Evolutionary conservation across 2,113 vertebrate genomes (phyloP).

Genomic region (Genyomyrus donnyi): DNA sequence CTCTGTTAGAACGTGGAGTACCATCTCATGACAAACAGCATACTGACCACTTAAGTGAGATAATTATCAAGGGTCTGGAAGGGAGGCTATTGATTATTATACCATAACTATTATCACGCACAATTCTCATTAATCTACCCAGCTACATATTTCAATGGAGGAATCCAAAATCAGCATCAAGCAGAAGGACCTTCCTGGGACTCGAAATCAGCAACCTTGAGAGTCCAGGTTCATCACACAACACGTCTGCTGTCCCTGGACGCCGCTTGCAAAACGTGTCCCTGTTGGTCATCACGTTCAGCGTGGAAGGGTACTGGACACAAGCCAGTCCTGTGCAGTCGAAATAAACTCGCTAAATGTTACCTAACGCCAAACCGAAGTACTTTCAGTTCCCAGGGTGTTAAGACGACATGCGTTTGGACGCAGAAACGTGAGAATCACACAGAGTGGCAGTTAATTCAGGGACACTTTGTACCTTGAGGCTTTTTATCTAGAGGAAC

Average conservation of each 20-base stretch:
- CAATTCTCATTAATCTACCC: not conserved
- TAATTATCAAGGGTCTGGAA: not conserved
- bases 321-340: not conserved
- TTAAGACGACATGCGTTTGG: not conserved
- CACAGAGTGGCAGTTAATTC: not conserved
- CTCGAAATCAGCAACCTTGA: not conserved
- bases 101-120: not conserved
- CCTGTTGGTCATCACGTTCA: slow-evolving; percentile 12
- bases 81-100: not conserved
- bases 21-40: not conserved
- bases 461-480: not conserved
- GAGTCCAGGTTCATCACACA: not conserved
- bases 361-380: not conserved
- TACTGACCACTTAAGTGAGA: not conserved
- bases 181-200: not conserved
- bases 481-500: not conserved
- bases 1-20: not conserved
- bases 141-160: not conserved
- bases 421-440: not conserved
- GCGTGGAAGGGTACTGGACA: slow-evolving; percentile 20
- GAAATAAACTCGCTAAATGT: not conserved
- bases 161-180: not conserved
- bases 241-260: not conserved
- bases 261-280: slow-evolving; percentile 2
- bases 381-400: not conserved